These are phyloP conservation scores for Lophochroa leadbeateri DNA, from an alignment of 2,113 vertebrate species.

Conservation along the genomic window DNA sequence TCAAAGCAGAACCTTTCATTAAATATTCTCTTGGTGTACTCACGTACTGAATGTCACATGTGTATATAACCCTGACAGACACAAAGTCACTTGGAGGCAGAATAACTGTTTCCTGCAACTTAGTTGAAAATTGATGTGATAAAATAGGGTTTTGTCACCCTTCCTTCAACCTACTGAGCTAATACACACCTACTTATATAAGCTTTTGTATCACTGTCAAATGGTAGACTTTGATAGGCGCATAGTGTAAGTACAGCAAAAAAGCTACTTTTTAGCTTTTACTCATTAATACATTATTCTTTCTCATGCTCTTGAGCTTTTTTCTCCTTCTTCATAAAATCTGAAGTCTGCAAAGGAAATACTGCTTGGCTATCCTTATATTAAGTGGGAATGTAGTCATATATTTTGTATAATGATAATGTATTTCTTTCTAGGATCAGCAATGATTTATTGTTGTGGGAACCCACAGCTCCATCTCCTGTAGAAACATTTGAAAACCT, in stretches of 20 bases:
- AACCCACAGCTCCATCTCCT: conserved; percentile 96
- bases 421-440: conserved; percentile 84
- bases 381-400: background rate
- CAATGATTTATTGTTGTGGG: conserved; percentile 95
- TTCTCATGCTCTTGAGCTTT: background rate
- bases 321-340: background rate
- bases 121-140: background rate
- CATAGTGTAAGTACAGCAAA: background rate
- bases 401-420: background rate
- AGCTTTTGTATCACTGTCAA: background rate
- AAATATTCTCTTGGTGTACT: background rate
- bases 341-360: background rate
- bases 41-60: background rate
- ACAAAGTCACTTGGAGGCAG: background rate
- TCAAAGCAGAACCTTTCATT: background rate
- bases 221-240: background rate
- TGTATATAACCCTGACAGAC: background rate
- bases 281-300: background rate
- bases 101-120: background rate
- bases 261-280: background rate
- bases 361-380: background rate
- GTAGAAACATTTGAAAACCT: conserved; percentile 96
- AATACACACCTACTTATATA: background rate
- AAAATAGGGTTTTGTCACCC: background rate
- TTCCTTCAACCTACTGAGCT: background rate